Evolutionary conservation across 2,797 vertebrate species (phyloP).

Genomic region (Cercopithecus petaurista): DNA sequence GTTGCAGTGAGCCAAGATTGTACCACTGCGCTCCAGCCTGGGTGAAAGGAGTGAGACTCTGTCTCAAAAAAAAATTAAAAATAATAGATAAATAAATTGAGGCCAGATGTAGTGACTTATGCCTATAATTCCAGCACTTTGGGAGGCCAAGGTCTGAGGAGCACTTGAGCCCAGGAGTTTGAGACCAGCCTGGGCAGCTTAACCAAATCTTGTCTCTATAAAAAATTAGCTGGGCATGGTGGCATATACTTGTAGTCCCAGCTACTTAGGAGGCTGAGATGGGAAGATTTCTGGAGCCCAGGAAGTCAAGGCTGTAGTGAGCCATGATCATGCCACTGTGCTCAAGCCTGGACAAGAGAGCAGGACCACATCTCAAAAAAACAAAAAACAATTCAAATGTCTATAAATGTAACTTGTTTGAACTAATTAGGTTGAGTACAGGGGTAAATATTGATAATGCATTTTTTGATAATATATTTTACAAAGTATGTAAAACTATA

Average conservation of each 20-base stretch:
- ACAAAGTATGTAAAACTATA: constrained; percentile 39
- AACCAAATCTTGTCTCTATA: neutral
- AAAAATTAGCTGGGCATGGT: neutral
- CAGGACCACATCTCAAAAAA: neutral
- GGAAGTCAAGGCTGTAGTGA: neutral
- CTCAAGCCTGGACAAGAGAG: neutral
- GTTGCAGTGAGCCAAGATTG: neutral
- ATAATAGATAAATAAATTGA: neutral
- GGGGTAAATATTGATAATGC: neutral
- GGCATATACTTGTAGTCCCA: neutral
- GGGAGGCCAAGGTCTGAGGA: neutral
- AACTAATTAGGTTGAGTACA: constrained; percentile 33
- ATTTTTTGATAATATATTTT: neutral
- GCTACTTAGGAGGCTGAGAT: too few relatives aligned
- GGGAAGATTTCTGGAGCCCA: neutral
- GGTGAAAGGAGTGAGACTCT: neutral
- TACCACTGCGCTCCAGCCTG: neutral
- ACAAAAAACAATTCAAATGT: neutral
- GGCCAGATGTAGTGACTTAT: neutral
- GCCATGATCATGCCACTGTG: neutral
- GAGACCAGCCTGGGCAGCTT: neutral
- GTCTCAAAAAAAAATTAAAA: neutral
- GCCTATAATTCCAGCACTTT: neutral
- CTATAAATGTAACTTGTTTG: neutral
- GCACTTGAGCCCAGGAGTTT: neutral